Evolutionary conservation across 2,888 invertebrate species (phyloP).

Genomic region (Cyrtodaria siliqua): DNA sequence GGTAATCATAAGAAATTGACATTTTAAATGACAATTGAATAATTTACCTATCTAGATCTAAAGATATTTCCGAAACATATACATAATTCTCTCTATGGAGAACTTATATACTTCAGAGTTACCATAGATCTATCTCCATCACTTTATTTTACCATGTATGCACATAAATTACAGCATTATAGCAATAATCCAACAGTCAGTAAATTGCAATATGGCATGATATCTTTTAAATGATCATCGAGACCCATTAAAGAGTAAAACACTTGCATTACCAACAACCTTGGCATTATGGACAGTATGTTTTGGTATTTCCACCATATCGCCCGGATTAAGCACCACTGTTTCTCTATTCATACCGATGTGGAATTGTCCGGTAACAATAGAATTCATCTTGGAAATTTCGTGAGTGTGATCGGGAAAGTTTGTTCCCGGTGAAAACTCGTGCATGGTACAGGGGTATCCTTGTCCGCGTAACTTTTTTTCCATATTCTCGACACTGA

Average conservation of each 20-base stretch:
- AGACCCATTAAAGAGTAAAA: slow-evolving; percentile 79
- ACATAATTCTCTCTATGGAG: too few species aligned
- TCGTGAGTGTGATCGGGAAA: slow-evolving; percentile 82
- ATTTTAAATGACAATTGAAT: too few species aligned
- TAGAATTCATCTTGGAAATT: slow-evolving; percentile 81
- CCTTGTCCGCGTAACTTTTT: slow-evolving; percentile 77
- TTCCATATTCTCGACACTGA: slow-evolving; percentile 75
- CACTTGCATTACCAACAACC: slow-evolving; percentile 77
- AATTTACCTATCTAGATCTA: too few species aligned
- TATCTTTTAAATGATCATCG: too few species aligned
- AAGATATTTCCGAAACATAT: too few species aligned
- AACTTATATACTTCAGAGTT: too few species aligned
- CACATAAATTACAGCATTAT: too few species aligned
- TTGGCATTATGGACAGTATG: slow-evolving; percentile 78
- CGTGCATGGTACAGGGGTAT: slow-evolving; percentile 74
- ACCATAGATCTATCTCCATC: too few species aligned
- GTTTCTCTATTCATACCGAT: slow-evolving; percentile 80
- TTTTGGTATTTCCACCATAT: slow-evolving; percentile 81
- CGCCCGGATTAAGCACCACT: slow-evolving; percentile 79
- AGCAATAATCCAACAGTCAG: too few species aligned
- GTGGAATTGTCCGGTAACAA: slow-evolving; percentile 78
- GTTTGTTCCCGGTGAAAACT: slow-evolving; percentile 77
- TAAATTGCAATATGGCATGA: too few species aligned
- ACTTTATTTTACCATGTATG: too few species aligned
- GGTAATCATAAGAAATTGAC: too few species aligned